Conservation (phyloP, 2,113 vertebrate species). For the Planiliza haematocheilus region DNA sequence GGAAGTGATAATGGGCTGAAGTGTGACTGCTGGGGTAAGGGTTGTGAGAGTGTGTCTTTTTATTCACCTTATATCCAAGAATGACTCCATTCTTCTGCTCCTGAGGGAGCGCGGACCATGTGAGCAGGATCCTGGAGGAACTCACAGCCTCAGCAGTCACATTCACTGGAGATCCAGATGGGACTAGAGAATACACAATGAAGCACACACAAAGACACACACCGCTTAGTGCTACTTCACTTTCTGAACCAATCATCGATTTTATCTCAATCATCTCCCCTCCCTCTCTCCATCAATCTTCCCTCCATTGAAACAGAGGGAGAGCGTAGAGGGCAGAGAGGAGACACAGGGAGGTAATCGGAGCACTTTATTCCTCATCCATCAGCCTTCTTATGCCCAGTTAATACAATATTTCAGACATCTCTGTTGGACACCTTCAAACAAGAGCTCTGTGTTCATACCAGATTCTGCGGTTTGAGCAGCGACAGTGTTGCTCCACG, state of each 20-base stretch:
- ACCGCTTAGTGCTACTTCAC: conserved; percentile 38
- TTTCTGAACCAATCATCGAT: conserved; percentile 55
- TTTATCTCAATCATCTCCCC: conserved; percentile 60
- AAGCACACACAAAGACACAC: conserved; percentile 49
- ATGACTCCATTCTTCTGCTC: conserved; percentile 92
- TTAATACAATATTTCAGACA: conserved; percentile 7
- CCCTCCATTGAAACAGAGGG: conserved; percentile 41
- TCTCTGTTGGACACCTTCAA: conserved; percentile 37
- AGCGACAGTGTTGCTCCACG: conserved; percentile 88
- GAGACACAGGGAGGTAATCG: conserved; percentile 49
- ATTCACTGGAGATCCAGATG: conserved; percentile 91
- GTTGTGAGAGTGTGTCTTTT: conserved; percentile 21
- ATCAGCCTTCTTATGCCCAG: conserved; percentile 39
- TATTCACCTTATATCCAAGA: conserved; percentile 92
- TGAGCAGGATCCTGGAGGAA: conserved; percentile 92
- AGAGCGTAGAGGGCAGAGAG: conserved; percentile 45
- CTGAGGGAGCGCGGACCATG: conserved; percentile 88
- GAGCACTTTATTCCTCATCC: conserved; percentile 46
- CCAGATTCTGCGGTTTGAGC: conserved; percentile 91
- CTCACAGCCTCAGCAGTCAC: conserved; percentile 92
- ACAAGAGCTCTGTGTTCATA: conserved; percentile 65
- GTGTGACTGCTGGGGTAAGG: conserved; percentile 11
- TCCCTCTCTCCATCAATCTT: conserved; percentile 41
- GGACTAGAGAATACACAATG: conserved; percentile 83
- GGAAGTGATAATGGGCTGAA: conserved; percentile 48